A percentile compares a stretch with the other conserved stretches of the same genome.
Evolutionary conservation across 2,888 invertebrate genomes (phyloP).

Genomic region (Teinopalpus imperialis): DNA sequence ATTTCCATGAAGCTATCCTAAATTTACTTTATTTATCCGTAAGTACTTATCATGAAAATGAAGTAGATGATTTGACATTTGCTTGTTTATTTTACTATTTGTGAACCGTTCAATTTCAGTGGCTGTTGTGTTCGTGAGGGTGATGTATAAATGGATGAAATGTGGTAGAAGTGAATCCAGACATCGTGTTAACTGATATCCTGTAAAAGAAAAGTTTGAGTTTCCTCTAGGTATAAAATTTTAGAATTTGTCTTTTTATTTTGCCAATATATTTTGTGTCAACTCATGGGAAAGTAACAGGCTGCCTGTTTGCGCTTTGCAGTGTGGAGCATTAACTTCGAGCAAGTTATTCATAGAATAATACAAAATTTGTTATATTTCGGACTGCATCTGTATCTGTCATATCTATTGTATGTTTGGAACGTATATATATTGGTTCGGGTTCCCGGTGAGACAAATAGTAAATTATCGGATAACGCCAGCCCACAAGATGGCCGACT

Average conservation of each 20-base stretch:
- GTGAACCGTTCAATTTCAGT: slow-evolving; percentile 59
- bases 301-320: slow-evolving; percentile 65
- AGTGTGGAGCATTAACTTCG: slow-evolving; percentile 56
- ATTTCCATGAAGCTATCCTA: slow-evolving; percentile 33
- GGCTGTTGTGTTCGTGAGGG: slow-evolving; percentile 71
- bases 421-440: slow-evolving; percentile 46
- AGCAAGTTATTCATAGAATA: slow-evolving; percentile 47
- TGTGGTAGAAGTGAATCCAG: slow-evolving; percentile 63
- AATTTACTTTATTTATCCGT: slow-evolving; percentile 32
- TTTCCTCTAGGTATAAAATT: slow-evolving; percentile 48
- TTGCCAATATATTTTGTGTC: slow-evolving; percentile 30
- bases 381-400: slow-evolving; percentile 45
- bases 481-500: slow-evolving; percentile 82
- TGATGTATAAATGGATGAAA: slow-evolving; percentile 64
- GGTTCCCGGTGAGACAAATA: slow-evolving; percentile 54
- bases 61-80: slow-evolving; percentile 21
- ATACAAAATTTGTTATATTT: slow-evolving; percentile 44
- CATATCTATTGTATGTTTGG: slow-evolving; percentile 41
- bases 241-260: slow-evolving; percentile 27
- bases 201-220: slow-evolving; percentile 37
- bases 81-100: slow-evolving; percentile 33
- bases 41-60: slow-evolving; percentile 34
- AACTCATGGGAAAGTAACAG: slow-evolving; percentile 53
- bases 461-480: slow-evolving; percentile 75
- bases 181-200: slow-evolving; percentile 38